A percentile compares a stretch with the other conserved stretches of the same genome.
Conservation (phyloP, 2,888 invertebrate genomes). For the Pachymerium ferrugineum region DNA sequence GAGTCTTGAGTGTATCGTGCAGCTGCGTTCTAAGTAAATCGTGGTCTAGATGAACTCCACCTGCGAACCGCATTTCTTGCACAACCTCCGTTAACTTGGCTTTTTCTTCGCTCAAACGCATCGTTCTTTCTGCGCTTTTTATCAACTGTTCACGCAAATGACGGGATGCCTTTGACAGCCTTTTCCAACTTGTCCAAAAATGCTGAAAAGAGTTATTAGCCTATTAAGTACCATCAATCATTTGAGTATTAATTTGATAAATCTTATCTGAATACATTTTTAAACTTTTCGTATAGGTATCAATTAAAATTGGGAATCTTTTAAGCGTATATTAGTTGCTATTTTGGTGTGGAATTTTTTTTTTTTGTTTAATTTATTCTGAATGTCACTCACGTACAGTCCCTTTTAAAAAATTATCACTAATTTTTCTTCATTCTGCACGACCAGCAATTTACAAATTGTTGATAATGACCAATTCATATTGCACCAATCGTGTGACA, state of each 20-base stretch:
- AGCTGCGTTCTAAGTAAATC: neutral
- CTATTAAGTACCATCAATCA: neutral
- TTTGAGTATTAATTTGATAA: neutral
- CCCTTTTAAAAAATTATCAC: too few species aligned
- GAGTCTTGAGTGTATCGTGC: neutral
- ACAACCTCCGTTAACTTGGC: neutral
- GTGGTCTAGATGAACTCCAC: neutral
- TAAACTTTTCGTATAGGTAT: neutral
- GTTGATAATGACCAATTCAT: too few species aligned
- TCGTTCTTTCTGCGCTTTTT: neutral
- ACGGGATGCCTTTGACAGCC: constrained; percentile 20
- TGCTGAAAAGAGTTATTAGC: too few species aligned
- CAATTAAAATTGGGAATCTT: too few species aligned
- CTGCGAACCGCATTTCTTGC: constrained; percentile 9
- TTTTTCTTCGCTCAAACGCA: constrained; percentile 2
- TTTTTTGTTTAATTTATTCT: too few species aligned
- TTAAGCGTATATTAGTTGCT: too few species aligned
- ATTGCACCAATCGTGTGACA: too few species aligned
- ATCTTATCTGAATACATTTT: neutral
- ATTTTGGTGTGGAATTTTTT: too few species aligned
- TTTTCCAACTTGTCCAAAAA: constrained; percentile 29
- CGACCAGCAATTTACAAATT: too few species aligned
- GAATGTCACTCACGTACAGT: too few species aligned
- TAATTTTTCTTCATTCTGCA: too few species aligned
- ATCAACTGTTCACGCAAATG: constrained; percentile 11